phyloP scores from a whole-genome alignment of 2,797 vertebrate species.

The Aldrovandia affinis region DNA sequence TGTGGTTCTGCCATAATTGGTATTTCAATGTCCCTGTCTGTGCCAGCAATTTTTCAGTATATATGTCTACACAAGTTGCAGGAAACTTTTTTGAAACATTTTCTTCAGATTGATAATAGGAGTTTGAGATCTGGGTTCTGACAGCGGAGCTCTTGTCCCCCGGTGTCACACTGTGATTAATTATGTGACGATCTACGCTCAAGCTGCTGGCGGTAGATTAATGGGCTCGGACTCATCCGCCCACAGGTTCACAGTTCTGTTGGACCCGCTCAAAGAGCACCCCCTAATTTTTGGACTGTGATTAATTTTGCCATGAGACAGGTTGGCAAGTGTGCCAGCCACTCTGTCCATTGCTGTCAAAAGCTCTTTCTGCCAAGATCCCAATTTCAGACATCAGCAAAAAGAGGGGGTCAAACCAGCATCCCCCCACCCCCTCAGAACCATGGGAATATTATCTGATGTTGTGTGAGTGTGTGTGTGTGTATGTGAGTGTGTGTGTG shows the following conservation, averaged over 20 bases:
- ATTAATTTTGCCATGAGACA: neutral
- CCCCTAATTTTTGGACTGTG: neutral
- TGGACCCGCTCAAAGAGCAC: neutral
- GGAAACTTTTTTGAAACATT: neutral
- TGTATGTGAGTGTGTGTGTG: too few species aligned
- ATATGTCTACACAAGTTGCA: neutral
- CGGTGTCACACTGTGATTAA: slow-evolving; percentile 1
- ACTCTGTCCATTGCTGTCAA: neutral
- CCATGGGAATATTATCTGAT: too few species aligned
- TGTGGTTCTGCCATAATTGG: neutral
- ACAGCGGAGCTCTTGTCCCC: neutral
- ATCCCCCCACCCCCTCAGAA: too few species aligned
- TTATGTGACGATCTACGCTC: neutral
- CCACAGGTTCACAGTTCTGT: slow-evolving; percentile 7
- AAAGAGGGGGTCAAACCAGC: too few species aligned
- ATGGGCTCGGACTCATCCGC: neutral
- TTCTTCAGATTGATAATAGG: slow-evolving; percentile 8
- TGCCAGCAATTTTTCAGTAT: neutral
- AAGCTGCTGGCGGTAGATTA: slow-evolving; percentile 7
- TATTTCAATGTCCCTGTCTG: neutral
- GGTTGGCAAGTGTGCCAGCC: neutral
- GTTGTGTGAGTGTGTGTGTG: too few species aligned
- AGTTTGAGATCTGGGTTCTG: neutral
- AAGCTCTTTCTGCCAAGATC: neutral
- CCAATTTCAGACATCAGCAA: neutral